A percentile compares a stretch with the other conserved stretches of the same genome.
Conservation (phyloP, 2,797 vertebrate genomes). For the Mastacembelus armatus region DNA sequence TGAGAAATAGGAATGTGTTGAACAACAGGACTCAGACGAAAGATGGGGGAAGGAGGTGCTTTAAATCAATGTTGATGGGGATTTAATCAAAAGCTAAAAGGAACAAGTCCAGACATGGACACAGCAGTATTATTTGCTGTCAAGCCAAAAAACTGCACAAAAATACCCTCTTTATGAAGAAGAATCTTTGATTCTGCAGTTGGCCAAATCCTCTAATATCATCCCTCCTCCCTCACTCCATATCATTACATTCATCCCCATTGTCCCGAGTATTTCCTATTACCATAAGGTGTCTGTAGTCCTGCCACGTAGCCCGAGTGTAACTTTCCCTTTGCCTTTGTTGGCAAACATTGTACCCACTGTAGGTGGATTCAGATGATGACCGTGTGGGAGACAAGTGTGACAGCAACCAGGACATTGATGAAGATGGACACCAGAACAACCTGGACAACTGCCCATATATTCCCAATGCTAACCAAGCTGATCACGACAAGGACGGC, state of each 20-base stretch:
- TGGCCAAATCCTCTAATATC: background rate
- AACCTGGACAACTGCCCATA: constrained; percentile 99
- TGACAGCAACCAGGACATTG: constrained; percentile 97
- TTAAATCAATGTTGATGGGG: constrained; percentile 37
- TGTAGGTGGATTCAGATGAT: constrained; percentile 93
- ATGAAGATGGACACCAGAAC: constrained; percentile 98
- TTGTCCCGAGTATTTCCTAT: background rate
- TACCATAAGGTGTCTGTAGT: constrained; percentile 21
- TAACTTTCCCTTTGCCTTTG: constrained; percentile 21
- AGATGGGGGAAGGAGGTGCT: constrained; percentile 24
- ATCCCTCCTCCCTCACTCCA: background rate
- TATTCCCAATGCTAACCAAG: constrained; percentile 96
- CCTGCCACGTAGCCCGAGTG: constrained; percentile 54
- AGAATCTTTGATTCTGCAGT: background rate
- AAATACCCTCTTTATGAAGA: constrained; percentile 2
- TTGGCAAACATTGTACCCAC: background rate
- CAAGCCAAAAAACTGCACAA: constrained; percentile 3
- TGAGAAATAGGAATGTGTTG: constrained; percentile 82
- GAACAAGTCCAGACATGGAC: constrained; percentile 25
- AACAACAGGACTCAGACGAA: constrained; percentile 64
- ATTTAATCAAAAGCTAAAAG: constrained; percentile 29
- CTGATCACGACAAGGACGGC: constrained; percentile 97
- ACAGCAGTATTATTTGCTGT: constrained; percentile 8
- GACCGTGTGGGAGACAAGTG: constrained; percentile 95
- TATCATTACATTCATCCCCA: background rate